Base-by-base conservation (phyloP, 2,888 invertebrate species). In the Myathropa florea region DNA sequence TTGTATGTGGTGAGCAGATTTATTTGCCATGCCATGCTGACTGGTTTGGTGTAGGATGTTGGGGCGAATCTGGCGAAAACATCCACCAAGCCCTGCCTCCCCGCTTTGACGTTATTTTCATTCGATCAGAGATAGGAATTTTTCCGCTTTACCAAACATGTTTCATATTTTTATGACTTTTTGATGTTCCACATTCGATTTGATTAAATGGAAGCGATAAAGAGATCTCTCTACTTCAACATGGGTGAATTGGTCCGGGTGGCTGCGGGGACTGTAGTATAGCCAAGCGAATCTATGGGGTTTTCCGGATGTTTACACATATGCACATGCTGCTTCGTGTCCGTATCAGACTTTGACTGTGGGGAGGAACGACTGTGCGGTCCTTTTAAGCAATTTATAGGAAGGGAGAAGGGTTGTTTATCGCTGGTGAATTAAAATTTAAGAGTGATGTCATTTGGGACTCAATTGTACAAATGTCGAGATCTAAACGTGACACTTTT, bases 131-230 rank as follows among this genome's bases (percentile, higher is more conserved):
- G 85, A 85, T 85, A 85, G 76, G 72, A 85, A 72, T 85, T 85
- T 82, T 85, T 85, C 82, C 82, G 85, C 85, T 85, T 85, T 82
- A 85, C 82, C 85, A 85, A 82, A 85, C 85, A 77, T 82, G 85
- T 82, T 85, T 83, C 86, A 83, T 86, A 86, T 86, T 86, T 86
- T 86, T 83, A 86, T 86, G 86, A 86, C 83, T 82, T 86, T 86
- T 86, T 86, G 86, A 86, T 86, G 86, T 86, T 86, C 83, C 83
- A 86, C 83, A 86, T 86, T 86, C 86, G 86, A 86, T 86, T 83
- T 86, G 86, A 86, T 86, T 83, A 86, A 86, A 86, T 86, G 86
- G 78, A 59, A 78, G 86, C 83, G 83, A 86, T 86, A 86, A 78
- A 83, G 60, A 75, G 77, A 85, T 77, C 64, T 67, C 65, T 72